A percentile compares a stretch with the other conserved stretches of the same genome.
Evolutionary conservation across 2,113 vertebrate species (phyloP).

Genomic region (Embiotoca jacksoni): DNA sequence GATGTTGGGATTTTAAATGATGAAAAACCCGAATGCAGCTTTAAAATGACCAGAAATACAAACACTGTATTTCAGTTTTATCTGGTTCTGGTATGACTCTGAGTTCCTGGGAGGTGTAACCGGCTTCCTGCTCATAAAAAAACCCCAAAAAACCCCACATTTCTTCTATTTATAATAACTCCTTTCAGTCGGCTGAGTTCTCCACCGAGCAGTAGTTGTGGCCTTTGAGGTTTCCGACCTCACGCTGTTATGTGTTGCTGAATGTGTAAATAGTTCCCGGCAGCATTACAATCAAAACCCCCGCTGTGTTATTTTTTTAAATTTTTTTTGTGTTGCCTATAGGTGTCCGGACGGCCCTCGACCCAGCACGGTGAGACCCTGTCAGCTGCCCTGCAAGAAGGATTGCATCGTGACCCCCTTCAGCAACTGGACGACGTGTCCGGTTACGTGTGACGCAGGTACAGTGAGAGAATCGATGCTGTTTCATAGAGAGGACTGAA

Average conservation of each 20-base stretch:
- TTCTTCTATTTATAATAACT: no score
- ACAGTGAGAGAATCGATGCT: conserved; percentile 18
- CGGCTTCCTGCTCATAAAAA: background rate
- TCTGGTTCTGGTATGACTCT: background rate
- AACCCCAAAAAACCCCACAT: no score
- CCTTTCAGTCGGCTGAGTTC: no score
- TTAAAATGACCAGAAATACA: conserved; percentile 11
- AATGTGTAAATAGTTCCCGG: background rate
- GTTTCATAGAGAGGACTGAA: no score
- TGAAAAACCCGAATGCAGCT: background rate
- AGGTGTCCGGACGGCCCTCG: conserved; percentile 95
- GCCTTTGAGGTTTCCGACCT: background rate
- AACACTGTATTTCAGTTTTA: background rate
- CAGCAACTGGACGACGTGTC: conserved; percentile 93
- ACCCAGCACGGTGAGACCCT: conserved; percentile 91
- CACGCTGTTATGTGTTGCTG: conserved; percentile 3
- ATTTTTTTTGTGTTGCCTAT: background rate
- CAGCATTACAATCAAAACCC: background rate
- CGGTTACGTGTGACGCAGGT: conserved; percentile 91
- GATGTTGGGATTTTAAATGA: background rate
- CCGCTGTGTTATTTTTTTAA: background rate
- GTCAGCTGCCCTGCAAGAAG: conserved; percentile 93
- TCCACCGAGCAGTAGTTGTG: background rate
- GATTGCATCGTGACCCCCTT: conserved; percentile 94
- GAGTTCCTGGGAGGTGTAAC: background rate